phyloP scores from a whole-genome alignment of 2,797 vertebrate genomes.

The Trematomus bernacchii region DNA sequence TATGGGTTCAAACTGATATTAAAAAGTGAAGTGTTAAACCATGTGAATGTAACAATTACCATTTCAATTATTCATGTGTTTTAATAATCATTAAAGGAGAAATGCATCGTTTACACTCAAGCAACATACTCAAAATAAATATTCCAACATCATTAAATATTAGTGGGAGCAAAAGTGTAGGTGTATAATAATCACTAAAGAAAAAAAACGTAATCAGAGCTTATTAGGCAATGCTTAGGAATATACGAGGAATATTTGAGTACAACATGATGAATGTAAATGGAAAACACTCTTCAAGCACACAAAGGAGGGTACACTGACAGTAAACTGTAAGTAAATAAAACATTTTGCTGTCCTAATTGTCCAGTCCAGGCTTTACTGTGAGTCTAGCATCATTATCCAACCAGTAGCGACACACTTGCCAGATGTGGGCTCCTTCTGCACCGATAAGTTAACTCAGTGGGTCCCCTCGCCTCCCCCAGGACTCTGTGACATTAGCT shows the following conservation, averaged over 20 bases:
- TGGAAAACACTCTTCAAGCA: neutral
- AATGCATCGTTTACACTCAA: neutral
- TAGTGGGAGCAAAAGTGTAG: neutral
- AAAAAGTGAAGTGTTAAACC: neutral
- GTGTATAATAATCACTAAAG: neutral
- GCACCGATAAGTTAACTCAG: slow-evolving; percentile 59
- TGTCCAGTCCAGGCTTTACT: slow-evolving; percentile 12
- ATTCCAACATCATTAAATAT: neutral
- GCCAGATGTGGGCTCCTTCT: slow-evolving; percentile 56
- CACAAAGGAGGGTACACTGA: neutral
- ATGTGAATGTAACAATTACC: neutral
- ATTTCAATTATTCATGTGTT: neutral
- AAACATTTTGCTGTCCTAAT: slow-evolving; percentile 9
- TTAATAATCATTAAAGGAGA: neutral
- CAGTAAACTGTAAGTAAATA: slow-evolving; percentile 1
- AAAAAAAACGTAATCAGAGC: neutral
- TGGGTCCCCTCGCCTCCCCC: slow-evolving; percentile 34
- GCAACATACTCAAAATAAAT: neutral
- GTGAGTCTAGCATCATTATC: slow-evolving; percentile 31
- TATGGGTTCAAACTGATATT: neutral
- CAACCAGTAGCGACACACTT: slow-evolving; percentile 32
- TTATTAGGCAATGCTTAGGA: neutral
- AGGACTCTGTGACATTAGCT: slow-evolving; percentile 66
- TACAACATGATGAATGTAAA: neutral
- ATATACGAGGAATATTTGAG: neutral